A percentile compares a stretch with the other conserved stretches of the same genome.
phyloP scores from a whole-genome alignment of 2,113 vertebrate genomes.

The Nanger granti region DNA sequence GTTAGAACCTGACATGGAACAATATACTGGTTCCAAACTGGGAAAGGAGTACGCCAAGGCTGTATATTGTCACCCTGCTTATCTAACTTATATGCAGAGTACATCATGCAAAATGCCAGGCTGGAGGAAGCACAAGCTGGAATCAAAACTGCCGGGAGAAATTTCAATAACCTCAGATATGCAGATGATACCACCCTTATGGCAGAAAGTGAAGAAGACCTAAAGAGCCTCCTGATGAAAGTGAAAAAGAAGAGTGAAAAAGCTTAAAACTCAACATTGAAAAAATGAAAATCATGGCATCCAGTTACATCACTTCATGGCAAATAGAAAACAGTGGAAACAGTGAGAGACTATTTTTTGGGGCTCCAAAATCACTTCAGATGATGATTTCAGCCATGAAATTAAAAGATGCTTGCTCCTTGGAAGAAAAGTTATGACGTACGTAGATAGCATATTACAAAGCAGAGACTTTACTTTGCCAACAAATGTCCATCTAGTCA shows the following conservation, averaged over 20 bases:
- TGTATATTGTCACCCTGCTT: not conserved
- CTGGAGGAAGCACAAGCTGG: not conserved
- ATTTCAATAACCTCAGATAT: not conserved
- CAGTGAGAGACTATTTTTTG: not conserved
- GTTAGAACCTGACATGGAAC: not conserved
- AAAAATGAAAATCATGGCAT: not conserved
- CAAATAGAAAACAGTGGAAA: not conserved
- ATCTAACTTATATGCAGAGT: not conserved
- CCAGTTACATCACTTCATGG: not conserved
- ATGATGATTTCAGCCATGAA: not conserved
- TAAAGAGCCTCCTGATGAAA: not conserved
- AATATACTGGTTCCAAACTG: not conserved
- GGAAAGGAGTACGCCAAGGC: accelerated
- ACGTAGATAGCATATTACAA: not conserved
- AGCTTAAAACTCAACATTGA: not conserved
- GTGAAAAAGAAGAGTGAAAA: not conserved
- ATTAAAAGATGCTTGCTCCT: not conserved
- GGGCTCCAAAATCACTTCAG: not conserved
- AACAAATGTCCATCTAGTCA: not conserved
- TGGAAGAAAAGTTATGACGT: not conserved
- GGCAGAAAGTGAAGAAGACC: not conserved
- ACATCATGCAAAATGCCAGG: not conserved
- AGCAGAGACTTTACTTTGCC: not conserved
- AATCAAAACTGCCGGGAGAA: not conserved
- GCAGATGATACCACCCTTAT: not conserved